Evolutionary conservation across 1,140 invertebrate genomes (phyloP).

Genomic region (Macrocentrus cingulum): DNA sequence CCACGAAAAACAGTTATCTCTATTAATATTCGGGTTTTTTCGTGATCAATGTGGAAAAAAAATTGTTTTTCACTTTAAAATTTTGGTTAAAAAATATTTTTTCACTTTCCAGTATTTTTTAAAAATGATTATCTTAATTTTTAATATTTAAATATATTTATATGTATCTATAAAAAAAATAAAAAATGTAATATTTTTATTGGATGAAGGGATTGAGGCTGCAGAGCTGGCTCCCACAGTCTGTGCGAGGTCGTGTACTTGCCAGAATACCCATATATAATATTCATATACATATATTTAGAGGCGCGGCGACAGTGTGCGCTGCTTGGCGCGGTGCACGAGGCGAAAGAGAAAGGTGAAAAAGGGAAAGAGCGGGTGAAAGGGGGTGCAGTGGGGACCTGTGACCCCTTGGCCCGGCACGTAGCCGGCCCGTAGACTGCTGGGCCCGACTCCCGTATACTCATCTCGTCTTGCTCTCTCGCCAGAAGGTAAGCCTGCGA

Average conservation of each 20-base stretch:
- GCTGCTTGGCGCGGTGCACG: too few relatives aligned
- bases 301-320: neutral
- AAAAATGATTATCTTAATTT: too few relatives aligned
- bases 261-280: neutral
- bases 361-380: constrained; percentile 12
- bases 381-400: constrained; percentile 39
- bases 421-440: constrained; percentile 48
- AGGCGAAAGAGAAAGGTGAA: constrained; percentile 34
- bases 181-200: too few relatives aligned
- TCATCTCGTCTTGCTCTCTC: constrained; percentile 15
- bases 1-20: too few relatives aligned
- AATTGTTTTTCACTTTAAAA: too few relatives aligned
- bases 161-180: too few relatives aligned
- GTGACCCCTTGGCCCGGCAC: constrained; percentile 56
- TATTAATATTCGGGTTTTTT: too few relatives aligned
- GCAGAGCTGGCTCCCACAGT: constrained; percentile 12
- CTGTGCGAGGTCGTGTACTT: neutral
- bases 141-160: too few relatives aligned
- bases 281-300: neutral
- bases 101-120: too few relatives aligned
- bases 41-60: too few relatives aligned
- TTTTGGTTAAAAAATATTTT: too few relatives aligned
- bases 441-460: constrained; percentile 29
- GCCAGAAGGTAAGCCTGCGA: constrained; percentile 30
- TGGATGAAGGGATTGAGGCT: too few relatives aligned